Conservation (phyloP, 2,797 vertebrate species). For the Darevskia nairensis region DNA sequence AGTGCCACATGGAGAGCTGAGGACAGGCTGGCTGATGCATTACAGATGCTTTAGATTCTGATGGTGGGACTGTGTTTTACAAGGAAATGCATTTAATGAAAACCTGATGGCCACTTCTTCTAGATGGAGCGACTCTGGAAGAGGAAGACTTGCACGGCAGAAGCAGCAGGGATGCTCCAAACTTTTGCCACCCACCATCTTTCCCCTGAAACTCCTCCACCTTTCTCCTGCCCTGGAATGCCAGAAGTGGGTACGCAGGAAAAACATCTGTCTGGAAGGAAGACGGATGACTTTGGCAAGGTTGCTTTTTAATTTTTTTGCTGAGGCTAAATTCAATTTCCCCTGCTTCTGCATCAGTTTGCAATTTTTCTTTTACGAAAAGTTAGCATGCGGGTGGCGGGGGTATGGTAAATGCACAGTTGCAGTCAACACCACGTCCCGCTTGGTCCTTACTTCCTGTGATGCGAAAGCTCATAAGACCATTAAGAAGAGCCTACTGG, state of each 20-base stretch:
- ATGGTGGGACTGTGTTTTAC: neutral
- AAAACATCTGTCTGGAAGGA: no score
- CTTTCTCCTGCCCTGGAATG: no score
- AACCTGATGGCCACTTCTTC: neutral
- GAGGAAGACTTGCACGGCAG: neutral
- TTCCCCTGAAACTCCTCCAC: neutral
- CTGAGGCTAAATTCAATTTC: no score
- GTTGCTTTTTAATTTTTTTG: no score
- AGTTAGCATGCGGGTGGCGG: no score
- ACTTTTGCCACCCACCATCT: neutral
- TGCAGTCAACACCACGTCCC: neutral
- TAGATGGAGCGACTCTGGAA: neutral
- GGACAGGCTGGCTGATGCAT: neutral
- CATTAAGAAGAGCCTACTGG: no score
- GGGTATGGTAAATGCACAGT: neutral
- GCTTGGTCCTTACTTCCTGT: neutral
- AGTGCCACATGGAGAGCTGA: neutral
- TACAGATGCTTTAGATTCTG: neutral
- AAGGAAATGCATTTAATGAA: neutral
- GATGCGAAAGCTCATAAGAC: neutral
- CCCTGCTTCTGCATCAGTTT: no score
- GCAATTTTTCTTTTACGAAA: no score
- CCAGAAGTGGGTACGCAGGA: no score
- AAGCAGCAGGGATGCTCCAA: neutral
- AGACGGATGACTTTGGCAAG: no score